Conservation (phyloP, 2,797 vertebrate species). For the Liparis tanakae region DNA sequence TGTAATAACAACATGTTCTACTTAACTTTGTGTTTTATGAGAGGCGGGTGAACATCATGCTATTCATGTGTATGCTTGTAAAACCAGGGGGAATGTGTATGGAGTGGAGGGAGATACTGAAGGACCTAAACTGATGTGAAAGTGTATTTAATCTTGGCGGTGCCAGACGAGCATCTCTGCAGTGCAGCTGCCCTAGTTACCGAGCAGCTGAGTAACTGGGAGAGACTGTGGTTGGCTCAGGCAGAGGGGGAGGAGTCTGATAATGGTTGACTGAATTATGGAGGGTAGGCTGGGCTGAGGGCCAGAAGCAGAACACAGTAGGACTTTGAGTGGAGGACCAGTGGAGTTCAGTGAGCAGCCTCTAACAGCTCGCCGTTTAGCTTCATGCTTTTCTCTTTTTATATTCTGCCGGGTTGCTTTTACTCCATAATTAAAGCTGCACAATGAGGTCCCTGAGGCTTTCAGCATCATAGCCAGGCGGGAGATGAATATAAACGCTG, state of each 20-base stretch:
- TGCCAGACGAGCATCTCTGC: constrained; percentile 66
- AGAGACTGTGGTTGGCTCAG: constrained; percentile 60
- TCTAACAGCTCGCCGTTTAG: not conserved
- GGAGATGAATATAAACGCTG: constrained; percentile 12
- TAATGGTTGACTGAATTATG: constrained; percentile 65
- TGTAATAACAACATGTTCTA: not conserved
- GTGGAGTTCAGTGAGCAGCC: constrained; percentile 11
- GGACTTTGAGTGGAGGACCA: constrained; percentile 39
- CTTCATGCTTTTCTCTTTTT: not conserved
- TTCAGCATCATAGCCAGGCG: constrained; percentile 5
- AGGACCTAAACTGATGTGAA: constrained; percentile 49
- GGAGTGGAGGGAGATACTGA: constrained; percentile 5
- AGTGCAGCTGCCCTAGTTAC: constrained; percentile 78
- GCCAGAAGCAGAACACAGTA: constrained; percentile 37
- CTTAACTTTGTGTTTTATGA: not conserved
- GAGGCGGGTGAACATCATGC: not conserved
- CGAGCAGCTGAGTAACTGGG: constrained; percentile 67
- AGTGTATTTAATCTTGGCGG: constrained; percentile 56
- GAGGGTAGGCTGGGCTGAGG: constrained; percentile 36
- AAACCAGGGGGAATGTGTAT: not conserved
- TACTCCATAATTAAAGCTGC: constrained; percentile 15
- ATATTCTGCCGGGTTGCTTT: not conserved
- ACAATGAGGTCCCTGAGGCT: constrained; percentile 13
- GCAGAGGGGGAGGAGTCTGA: constrained; percentile 55
- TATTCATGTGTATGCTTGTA: not conserved